Evolutionary conservation across 2,888 invertebrate genomes (phyloP).

Genomic region (Drosophila eohydei): DNA sequence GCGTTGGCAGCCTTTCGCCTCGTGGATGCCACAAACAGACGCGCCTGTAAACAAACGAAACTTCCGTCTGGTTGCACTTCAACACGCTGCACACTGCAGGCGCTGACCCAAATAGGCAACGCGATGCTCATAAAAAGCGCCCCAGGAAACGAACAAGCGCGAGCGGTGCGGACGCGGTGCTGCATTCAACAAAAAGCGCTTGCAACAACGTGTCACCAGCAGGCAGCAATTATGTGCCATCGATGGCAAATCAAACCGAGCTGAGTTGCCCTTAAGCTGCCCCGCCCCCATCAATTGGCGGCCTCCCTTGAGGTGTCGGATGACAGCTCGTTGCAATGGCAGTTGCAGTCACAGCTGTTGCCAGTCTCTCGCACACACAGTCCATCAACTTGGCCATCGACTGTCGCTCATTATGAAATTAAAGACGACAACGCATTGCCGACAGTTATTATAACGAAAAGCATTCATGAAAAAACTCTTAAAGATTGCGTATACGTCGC

Average conservation of each 20-base stretch:
- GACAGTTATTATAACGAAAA: slow-evolving; percentile 25
- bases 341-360: slow-evolving; percentile 21
- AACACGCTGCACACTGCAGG: slow-evolving; percentile 53
- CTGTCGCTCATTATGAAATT: slow-evolving; percentile 39
- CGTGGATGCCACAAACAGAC: slow-evolving; percentile 23
- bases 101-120: slow-evolving; percentile 67
- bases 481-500: slow-evolving; percentile 60
- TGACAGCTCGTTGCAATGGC: slow-evolving; percentile 13
- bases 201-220: slow-evolving; percentile 36
- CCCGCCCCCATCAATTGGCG: slow-evolving; percentile 2
- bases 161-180: slow-evolving; percentile 15
- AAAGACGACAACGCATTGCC: slow-evolving; percentile 38
- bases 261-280: slow-evolving; percentile 35
- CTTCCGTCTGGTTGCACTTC: slow-evolving; percentile 72
- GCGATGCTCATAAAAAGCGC: slow-evolving; percentile 52
- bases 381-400: slow-evolving; percentile 60
- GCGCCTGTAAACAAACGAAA: slow-evolving; percentile 56
- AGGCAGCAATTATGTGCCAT: slow-evolving; percentile 46
- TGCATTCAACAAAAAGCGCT: slow-evolving; percentile 28
- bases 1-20: slow-evolving; percentile 46
- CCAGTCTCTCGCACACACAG: slow-evolving; percentile 9
- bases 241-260: slow-evolving; percentile 49
- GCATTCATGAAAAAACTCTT: not conserved
- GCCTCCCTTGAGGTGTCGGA: slow-evolving; percentile 55
- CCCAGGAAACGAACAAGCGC: slow-evolving; percentile 57